Evolutionary conservation across 2,113 vertebrate genomes (phyloP), one percentile per base, ranked within the genome.

Genomic region (Nanorana parkeri): DNA sequence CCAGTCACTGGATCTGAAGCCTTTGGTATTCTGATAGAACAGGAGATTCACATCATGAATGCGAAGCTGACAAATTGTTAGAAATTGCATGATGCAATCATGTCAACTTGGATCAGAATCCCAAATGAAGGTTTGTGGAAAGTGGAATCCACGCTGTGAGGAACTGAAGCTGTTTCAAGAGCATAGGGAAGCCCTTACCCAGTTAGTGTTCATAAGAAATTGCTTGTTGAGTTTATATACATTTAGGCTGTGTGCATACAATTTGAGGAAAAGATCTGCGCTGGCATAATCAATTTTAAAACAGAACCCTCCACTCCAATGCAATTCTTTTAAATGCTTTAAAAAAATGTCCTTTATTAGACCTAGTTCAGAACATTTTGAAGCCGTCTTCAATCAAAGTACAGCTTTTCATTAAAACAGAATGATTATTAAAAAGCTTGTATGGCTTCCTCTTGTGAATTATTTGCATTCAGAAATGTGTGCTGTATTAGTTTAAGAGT

Each of bases 401-500:
- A 88, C 85, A 89, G 85, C 88, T 92, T 91, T 92, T 94, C 91
- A 93, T 94, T 93, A 94, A 92, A 86, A 84, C 83, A 86, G 91
- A 93, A 93, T 91, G 84, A 93, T 94, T 93, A 93, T 92, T 90
- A 92, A 92, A 90, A 90, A 88, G 89, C 89, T 92, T 88, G 90
- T 93, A 92, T 93, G 91, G 90, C 92, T 92, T 91, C 89, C 92
- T 92, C 91, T 91, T 24, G 89, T 93, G 94, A 94, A 92, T 93
- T 94, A 93, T 92, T 93, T 94, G 91, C 90, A 92, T 93, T 94
- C 88, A 86, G 90, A 92, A 92, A 91, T 92, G 91, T 92, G 91
- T 90, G 91, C 17, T 85, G 88, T 89, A 92, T 92, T 92, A 90
- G 89, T 93, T 94, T 93, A 92, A 92, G 92, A 90, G 89, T 94